Conservation (phyloP, 2,113 vertebrate species). For the Percopsis transmontana region DNA sequence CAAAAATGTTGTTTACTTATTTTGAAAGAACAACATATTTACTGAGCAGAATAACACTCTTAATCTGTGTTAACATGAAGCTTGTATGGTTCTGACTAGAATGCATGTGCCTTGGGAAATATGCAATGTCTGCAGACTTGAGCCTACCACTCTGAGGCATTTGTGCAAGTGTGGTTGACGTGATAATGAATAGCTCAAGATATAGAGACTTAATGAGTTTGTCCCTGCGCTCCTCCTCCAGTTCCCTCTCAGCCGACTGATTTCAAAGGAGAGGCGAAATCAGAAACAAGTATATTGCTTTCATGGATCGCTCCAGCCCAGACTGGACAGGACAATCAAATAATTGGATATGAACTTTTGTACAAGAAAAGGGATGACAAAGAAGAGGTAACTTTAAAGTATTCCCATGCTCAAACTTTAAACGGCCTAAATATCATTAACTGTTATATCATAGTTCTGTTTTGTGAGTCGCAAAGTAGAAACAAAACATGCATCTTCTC, state of each 20-base stretch:
- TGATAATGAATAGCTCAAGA: slow-evolving; percentile 14
- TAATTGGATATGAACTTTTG: slow-evolving; percentile 92
- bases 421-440: neutral
- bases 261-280: slow-evolving; percentile 97
- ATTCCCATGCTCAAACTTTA: neutral
- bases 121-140: slow-evolving; percentile 6
- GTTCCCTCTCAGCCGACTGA: slow-evolving; percentile 95
- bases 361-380: slow-evolving; percentile 95
- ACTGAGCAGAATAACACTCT: neutral
- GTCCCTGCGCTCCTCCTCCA: slow-evolving; percentile 56
- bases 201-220: slow-evolving; percentile 22
- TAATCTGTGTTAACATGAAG: slow-evolving; percentile 5
- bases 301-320: slow-evolving; percentile 91
- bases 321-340: slow-evolving; percentile 88
- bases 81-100: neutral
- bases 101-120: slow-evolving; percentile 9
- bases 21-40: slow-evolving; percentile 1
- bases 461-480: neutral
- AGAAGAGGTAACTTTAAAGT: slow-evolving; percentile 83
- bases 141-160: slow-evolving; percentile 4
- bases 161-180: slow-evolving; percentile 2
- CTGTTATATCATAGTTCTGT: neutral
- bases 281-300: slow-evolving; percentile 94
- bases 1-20: slow-evolving; percentile 13
- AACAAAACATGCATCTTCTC: neutral